These are phyloP conservation scores for Cremastobaeus sp. DNA, from an alignment of 2,888 invertebrate genomes.

Conservation along the genomic window DNA sequence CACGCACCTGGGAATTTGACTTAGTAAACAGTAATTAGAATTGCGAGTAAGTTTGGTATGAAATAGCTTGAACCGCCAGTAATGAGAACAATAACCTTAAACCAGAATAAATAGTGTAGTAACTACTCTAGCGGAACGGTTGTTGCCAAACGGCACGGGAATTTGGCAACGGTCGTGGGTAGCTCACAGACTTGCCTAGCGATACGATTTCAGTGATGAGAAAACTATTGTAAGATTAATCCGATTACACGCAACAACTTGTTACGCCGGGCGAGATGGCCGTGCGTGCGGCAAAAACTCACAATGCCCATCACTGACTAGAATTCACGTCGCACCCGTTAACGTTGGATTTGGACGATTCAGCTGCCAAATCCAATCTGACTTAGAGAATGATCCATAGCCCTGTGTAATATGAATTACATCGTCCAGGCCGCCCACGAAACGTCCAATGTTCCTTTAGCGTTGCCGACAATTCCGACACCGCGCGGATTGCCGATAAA, in stretches of 20 bases:
- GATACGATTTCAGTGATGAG: slow-evolving; percentile 19
- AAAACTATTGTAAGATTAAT: slow-evolving; percentile 21
- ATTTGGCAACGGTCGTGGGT: slow-evolving; percentile 4
- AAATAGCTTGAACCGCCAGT: background rate
- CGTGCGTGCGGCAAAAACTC: background rate
- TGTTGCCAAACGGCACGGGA: background rate
- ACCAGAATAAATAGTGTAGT: background rate
- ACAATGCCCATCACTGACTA: slow-evolving; percentile 16
- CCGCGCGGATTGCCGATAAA: slow-evolving; percentile 43
- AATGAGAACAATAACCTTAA: no score
- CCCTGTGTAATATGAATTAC: slow-evolving; percentile 19
- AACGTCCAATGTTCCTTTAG: slow-evolving; percentile 47
- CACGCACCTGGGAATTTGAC: no score
- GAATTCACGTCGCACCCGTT: slow-evolving; percentile 3
- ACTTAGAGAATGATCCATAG: slow-evolving; percentile 23
- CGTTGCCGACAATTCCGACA: slow-evolving; percentile 37
- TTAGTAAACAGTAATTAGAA: no score
- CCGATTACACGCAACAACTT: slow-evolving; percentile 10
- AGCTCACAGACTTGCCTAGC: slow-evolving; percentile 1
- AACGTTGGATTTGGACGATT: slow-evolving; percentile 15
- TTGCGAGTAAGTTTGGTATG: background rate
- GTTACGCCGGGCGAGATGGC: background rate
- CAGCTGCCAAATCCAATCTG: slow-evolving; percentile 21
- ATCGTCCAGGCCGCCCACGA: slow-evolving; percentile 3
- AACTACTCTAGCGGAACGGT: background rate